Conservation (phyloP, 2,113 vertebrate species). For the Salvelinus namaycush region DNA sequence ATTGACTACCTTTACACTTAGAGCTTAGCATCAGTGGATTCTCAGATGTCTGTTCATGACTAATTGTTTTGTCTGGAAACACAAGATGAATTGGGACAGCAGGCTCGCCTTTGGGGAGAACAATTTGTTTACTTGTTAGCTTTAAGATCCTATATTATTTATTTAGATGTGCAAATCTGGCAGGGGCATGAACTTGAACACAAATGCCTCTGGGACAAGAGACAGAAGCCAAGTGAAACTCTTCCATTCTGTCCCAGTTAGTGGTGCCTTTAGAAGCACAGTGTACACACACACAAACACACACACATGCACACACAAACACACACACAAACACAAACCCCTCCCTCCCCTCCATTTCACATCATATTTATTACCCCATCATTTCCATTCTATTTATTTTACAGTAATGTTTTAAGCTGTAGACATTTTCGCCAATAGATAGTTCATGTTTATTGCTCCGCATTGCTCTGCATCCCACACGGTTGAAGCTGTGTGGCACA, state of each 20-base stretch:
- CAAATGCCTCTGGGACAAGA: conserved; percentile 46
- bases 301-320: too few species aligned
- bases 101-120: conserved; percentile 32
- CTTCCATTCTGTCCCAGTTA: conserved; percentile 35
- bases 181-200: conserved; percentile 49
- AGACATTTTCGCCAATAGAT: too few species aligned
- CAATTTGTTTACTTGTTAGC: conserved; percentile 58
- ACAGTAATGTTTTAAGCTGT: too few species aligned
- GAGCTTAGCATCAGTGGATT: conserved; percentile 15
- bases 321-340: too few species aligned
- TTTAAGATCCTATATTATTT: conserved; percentile 55
- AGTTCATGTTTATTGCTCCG: neutral
- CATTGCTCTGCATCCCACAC: conserved; percentile 3
- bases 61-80: conserved; percentile 40
- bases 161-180: conserved; percentile 61
- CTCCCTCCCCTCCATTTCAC: too few species aligned
- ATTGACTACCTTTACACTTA: conserved; percentile 17
- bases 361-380: too few species aligned
- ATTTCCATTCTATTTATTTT: too few species aligned
- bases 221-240: conserved; percentile 48
- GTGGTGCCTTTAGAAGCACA: conserved; percentile 9
- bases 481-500: neutral
- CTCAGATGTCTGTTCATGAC: conserved; percentile 16
- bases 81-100: conserved; percentile 39
- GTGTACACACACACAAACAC: neutral